Evolutionary conservation across 2,797 vertebrate species (phyloP).

Genomic region (Anabacerthia variegaticeps): DNA sequence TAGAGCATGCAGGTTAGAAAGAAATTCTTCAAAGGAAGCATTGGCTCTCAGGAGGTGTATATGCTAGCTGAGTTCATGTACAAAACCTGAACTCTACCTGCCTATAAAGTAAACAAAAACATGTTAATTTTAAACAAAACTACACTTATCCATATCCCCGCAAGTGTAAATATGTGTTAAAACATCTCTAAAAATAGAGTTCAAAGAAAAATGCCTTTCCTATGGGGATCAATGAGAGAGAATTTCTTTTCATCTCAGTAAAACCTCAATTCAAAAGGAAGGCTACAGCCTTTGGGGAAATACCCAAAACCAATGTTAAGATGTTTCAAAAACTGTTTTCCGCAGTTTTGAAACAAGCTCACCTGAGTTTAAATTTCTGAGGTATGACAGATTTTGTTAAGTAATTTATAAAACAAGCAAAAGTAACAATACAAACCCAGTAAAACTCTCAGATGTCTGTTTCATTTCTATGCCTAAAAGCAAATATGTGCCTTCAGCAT

Average conservation of each 20-base stretch:
- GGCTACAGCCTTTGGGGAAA: slow-evolving; percentile 40
- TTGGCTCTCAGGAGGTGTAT: slow-evolving; percentile 26
- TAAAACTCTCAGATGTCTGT: neutral
- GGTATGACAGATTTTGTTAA: slow-evolving; percentile 2
- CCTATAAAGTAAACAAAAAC: slow-evolving; percentile 54
- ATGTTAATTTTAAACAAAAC: slow-evolving; percentile 66
- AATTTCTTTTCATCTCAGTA: slow-evolving; percentile 64
- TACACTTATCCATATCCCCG: slow-evolving; percentile 44
- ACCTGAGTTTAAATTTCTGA: slow-evolving; percentile 43
- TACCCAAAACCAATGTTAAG: slow-evolving; percentile 39
- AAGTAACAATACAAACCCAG: neutral
- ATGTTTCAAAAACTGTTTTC: slow-evolving; percentile 47
- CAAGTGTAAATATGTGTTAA: slow-evolving; percentile 48
- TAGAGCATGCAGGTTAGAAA: neutral
- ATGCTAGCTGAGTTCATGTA: slow-evolving; percentile 25
- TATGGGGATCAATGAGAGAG: slow-evolving; percentile 46
- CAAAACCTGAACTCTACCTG: slow-evolving; percentile 47
- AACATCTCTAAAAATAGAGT: slow-evolving; percentile 63
- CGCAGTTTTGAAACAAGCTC: slow-evolving; percentile 20
- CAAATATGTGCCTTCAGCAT: neutral
- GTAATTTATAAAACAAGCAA: slow-evolving; percentile 15
- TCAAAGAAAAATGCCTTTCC: slow-evolving; percentile 61
- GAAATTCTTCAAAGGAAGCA: slow-evolving; percentile 59
- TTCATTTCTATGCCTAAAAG: neutral
- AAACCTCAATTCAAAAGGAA: slow-evolving; percentile 65